Base-by-base conservation (phyloP, 2,888 invertebrate genomes). In the Silvanus unidentatus region DNA sequence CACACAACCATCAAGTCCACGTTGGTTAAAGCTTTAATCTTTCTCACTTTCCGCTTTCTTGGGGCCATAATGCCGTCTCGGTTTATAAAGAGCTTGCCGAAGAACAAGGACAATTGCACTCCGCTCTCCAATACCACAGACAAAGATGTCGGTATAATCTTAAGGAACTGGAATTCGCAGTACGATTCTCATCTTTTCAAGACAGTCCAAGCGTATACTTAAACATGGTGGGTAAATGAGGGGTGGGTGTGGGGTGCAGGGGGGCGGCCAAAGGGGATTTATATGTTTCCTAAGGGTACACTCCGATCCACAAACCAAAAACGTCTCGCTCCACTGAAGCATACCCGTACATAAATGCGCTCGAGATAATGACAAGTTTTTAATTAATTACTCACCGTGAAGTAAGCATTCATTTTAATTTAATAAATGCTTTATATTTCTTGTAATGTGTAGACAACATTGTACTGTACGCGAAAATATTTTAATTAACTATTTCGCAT, bases 151-250 rank as follows among this genome's bases (percentile, higher is more conserved):
- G 43, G 48, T 56, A 63, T 60, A 66, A 68, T 69, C 69, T 69
- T 66, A 65, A 69, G 66, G 65, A 69, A 67, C 68, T 67, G 66
- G 66, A 70, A 70, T 70, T 70, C 64, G 67, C 68, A 64, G 65
- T 62, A 60, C 66, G 68, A 68, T 68, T 66, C 66, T 68, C 69
- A 65, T 69, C 68, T 69, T 69, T 68, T 69, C 68, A 62, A 65
- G 68, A 66, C 65, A 67, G 66, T 66, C 67, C 67, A 64, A 68
- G 65, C 67, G 68, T 69, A 63, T 65, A 69, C 67, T 67, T 66
- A 65, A 60, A 61, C 59, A 58, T 59, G 50, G 51, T 48, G 47
- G 50, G 49, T 53, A 54, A 51, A 51, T 49, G 52, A 42, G 48
- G 45, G 50, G 47, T 47, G 43, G 40, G 39, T 29, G 32, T 5